Evolutionary conservation across 2,113 vertebrate genomes (phyloP), one percentile per base, ranked within the genome.

Genomic region (Semnornis frantzii): DNA sequence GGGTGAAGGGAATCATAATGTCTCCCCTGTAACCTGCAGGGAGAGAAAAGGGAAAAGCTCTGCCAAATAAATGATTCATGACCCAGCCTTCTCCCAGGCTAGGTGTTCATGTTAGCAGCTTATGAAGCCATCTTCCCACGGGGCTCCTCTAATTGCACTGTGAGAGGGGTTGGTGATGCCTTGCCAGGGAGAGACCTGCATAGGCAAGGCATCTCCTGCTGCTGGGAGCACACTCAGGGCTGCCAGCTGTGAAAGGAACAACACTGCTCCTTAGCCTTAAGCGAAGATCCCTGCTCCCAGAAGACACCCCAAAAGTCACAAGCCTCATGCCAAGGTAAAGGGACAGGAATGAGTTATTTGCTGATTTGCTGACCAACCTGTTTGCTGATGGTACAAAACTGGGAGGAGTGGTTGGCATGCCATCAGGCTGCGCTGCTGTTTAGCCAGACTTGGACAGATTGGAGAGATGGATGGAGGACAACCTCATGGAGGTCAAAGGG

Each of bases 101-200:
- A 24, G 46, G 23, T 21, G 34, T 34, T 85, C 19, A 1, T n/a
- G 63, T 54, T 64, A 21, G 70, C 39, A 34, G 50, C 82, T 75
- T 25, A 24, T 76, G 87, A n/a, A 87, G 42, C 16, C 10, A 1
- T 28, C 30, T 59, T 68, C 31, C 15, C 34, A 19, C 2, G 2
- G 12, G 50, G 60, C 78, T 58, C 75, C 77, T 75, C 59, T 57
- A 42, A 5, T 2, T 52, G 48, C 54, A 27, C 0, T 3, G 33
- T 5, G 3, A 74, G 52, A 70, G 57, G 2, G 4, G 39, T 3
- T 0, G 0, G 44, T 19, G 46, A 50, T 55, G 70, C n/a, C 57
- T 34, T 54, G 39, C 9, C 44, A 76, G 16, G 55, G 54, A 0
- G 0, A 80, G 72, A 76, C 21, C 42, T 31, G 31, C 39, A 37